Base-by-base conservation (phyloP, 2,113 vertebrate genomes). In the Carassius gibelio region DNA sequence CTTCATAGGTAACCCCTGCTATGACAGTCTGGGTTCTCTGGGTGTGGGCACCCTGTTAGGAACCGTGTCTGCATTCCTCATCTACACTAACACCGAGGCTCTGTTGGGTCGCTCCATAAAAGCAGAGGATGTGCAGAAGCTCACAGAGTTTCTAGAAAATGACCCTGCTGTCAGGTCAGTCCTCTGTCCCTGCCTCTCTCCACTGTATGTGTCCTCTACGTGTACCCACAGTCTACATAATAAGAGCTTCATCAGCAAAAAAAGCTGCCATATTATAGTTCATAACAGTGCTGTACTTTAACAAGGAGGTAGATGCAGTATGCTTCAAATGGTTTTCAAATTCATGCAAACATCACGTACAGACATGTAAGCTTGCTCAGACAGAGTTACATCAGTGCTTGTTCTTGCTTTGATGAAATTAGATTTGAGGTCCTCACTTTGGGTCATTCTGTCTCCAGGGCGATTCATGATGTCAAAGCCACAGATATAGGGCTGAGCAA, bases 401-500 rank as follows among this genome's bases (percentile, higher is more conserved):
- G 45, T 26, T 75, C 36, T n/a, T 45, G 36, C n/a, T 45, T 75
- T 75, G 72, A 50, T 75, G 72, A 50, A 23, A 75, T 62, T 15
- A 79, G 55, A 79, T 80, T 23, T 80, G 36, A 62, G 17, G 36
- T 80, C 57, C 59, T 80, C 77, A 80, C 34, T 34, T 21, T 17
- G 19, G 61, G 84, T 75, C 77, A 8, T 87, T 69, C 8, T 83
- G n/a, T 87, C 88, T 71, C 30, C 92, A 99, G 98, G 91, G 98
- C 97, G 76, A 97, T 99, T 92, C 98, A 99, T 84, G 98, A 99
- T 81, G 98, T 99, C 88, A 99, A 99, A 94, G 97, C 98, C 88
- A 99, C 98, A 26, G 98, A 99, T 91, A 91, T 99, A 91, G 97
- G 98, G 79, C 94, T 99, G 92, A 97, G 96, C 90, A 98, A 98